Conservation (phyloP, 2,113 vertebrate species). For the Parotia lawesii region DNA sequence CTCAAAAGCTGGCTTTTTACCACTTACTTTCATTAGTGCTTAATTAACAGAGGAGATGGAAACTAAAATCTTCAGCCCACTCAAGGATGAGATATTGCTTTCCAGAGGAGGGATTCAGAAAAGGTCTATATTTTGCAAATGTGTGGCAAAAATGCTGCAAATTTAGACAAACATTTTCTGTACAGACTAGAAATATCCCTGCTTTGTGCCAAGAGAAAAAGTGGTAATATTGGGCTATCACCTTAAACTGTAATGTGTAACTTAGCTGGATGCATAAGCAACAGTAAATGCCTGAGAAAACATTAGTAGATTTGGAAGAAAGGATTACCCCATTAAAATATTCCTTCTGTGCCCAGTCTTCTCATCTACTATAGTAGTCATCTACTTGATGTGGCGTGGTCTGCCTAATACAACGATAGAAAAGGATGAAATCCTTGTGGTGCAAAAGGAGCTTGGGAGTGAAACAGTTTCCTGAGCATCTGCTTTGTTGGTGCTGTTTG, state of each 20-base stretch:
- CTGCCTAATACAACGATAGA: not conserved
- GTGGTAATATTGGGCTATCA: not conserved
- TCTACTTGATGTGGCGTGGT: not conserved
- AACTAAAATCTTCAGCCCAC: constrained; percentile 25
- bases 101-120: not conserved
- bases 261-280: not conserved
- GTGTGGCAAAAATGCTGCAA: not conserved
- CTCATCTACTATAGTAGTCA: not conserved
- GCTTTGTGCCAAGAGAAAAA: not conserved
- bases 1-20: constrained; percentile 44
- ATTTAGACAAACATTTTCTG: not conserved
- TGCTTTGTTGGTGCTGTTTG: not conserved
- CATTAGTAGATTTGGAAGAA: not conserved
- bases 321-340: not conserved
- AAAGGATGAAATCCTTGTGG: not conserved
- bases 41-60: constrained; percentile 53
- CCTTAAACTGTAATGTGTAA: not conserved
- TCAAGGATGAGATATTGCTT: not conserved
- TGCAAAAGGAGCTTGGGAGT: not conserved
- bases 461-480: not conserved
- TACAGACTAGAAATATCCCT: not conserved
- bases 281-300: not conserved
- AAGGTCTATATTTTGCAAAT: not conserved
- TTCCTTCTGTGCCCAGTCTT: not conserved
- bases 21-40: constrained; percentile 47